phyloP scores from a whole-genome alignment of 2,888 invertebrate species.

The Parapristionchus giblindavisi region DNA sequence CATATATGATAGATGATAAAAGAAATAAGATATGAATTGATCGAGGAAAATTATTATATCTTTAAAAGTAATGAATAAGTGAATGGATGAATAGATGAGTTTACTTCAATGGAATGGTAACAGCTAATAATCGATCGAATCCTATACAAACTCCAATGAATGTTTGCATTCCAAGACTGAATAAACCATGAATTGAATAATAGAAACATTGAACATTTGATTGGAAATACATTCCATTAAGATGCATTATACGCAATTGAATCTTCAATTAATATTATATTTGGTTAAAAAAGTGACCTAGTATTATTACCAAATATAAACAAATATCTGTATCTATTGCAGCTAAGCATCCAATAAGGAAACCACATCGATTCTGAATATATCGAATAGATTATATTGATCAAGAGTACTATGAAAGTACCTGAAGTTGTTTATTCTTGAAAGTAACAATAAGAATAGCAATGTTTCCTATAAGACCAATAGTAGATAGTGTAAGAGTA shows the following conservation, averaged over 20 bases:
- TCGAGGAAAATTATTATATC: constrained; percentile 43
- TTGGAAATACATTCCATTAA: constrained; percentile 43
- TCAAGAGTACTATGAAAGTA: neutral
- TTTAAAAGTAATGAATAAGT: constrained; percentile 15
- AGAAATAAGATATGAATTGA: constrained; percentile 39
- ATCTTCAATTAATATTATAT: constrained; percentile 38
- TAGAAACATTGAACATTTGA: constrained; percentile 46
- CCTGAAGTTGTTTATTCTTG: constrained; percentile 43
- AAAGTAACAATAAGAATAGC: constrained; percentile 47
- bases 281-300: neutral
- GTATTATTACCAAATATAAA: constrained; percentile 45
- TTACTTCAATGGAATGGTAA: constrained; percentile 46
- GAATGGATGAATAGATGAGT: neutral
- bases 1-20: constrained; percentile 40
- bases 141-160: constrained; percentile 50
- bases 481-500: constrained; percentile 46
- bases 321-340: constrained; percentile 48
- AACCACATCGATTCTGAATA: constrained; percentile 43
- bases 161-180: constrained; percentile 51
- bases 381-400: neutral
- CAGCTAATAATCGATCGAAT: constrained; percentile 51
- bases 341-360: constrained; percentile 48
- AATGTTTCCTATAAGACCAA: constrained; percentile 48
- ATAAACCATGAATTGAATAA: constrained; percentile 48
- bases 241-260: constrained; percentile 48